Evolutionary conservation across 2,797 vertebrate genomes (phyloP).

Genomic region (Melanotaenia trifasciata): DNA sequence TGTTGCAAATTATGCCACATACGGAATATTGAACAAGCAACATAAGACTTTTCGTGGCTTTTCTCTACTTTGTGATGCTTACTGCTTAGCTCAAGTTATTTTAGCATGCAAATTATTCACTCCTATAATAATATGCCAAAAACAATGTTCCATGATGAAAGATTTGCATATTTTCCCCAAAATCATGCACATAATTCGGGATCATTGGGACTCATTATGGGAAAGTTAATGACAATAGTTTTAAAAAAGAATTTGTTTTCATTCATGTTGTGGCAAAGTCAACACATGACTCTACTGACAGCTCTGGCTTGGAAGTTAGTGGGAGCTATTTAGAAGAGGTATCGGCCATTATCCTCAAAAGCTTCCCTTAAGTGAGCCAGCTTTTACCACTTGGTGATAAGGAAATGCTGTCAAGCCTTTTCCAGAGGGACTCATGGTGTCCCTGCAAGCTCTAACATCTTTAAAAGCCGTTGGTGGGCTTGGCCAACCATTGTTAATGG

Average conservation of each 20-base stretch:
- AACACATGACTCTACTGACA: constrained; percentile 2
- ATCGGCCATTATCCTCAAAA: constrained; percentile 26
- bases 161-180: background rate
- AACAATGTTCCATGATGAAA: background rate
- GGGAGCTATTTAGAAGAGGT: constrained; percentile 25
- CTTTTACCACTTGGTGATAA: constrained; percentile 49
- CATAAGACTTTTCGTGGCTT: background rate
- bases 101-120: background rate
- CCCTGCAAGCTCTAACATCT: constrained; percentile 57
- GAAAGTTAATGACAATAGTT: background rate
- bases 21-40: background rate
- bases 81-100: too few species aligned
- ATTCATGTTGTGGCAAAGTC: background rate
- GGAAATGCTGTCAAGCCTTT: constrained; percentile 43
- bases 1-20: background rate
- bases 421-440: constrained; percentile 46
- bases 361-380: constrained; percentile 42
- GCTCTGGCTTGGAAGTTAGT: constrained; percentile 10
- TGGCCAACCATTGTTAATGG: constrained; percentile 31
- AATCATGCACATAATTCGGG: background rate
- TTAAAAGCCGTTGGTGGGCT: constrained; percentile 53
- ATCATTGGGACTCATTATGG: too few species aligned
- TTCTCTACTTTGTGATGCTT: too few species aligned
- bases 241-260: background rate
- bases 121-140: background rate